These are phyloP conservation scores for Heterocephalus glaber DNA, from an alignment of 2,113 vertebrate genomes.

Conservation along the genomic window DNA sequence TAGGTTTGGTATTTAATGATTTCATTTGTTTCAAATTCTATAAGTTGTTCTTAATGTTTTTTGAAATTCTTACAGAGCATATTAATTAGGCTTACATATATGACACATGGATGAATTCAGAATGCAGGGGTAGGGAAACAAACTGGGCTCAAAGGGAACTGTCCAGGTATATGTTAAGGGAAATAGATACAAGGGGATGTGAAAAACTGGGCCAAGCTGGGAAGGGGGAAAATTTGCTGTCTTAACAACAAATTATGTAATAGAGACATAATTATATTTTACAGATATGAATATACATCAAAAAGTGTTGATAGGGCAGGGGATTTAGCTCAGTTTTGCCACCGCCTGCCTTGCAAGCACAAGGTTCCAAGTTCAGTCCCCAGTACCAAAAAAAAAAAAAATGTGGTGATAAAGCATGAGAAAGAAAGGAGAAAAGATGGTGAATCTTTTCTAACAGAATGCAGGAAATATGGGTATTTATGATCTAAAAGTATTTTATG, in stretches of 20 bases:
- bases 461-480: not conserved
- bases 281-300: not conserved
- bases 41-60: not conserved
- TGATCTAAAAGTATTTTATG: not conserved
- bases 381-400: too few relatives aligned
- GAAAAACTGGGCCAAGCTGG: not conserved
- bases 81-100: not conserved
- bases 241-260: not conserved
- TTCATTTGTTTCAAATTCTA: not conserved
- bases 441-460: not conserved
- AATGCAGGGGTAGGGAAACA: not conserved
- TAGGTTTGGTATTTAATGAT: not conserved
- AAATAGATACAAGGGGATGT: rapidly evolving
- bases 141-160: not conserved
- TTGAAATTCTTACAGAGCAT: not conserved
- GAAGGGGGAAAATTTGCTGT: not conserved
- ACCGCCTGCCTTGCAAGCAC: too few relatives aligned
- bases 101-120: not conserved
- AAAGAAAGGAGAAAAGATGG: not conserved
- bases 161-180: too few relatives aligned
- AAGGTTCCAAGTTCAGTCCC: too few relatives aligned
- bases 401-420: not conserved
- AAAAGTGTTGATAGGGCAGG: too few relatives aligned
- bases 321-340: too few relatives aligned
- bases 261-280: not conserved